Evolutionary conservation across 2,888 invertebrate genomes (phyloP), one percentile per base, ranked within the genome.

Genomic region (Ennomos erosarius): DNA sequence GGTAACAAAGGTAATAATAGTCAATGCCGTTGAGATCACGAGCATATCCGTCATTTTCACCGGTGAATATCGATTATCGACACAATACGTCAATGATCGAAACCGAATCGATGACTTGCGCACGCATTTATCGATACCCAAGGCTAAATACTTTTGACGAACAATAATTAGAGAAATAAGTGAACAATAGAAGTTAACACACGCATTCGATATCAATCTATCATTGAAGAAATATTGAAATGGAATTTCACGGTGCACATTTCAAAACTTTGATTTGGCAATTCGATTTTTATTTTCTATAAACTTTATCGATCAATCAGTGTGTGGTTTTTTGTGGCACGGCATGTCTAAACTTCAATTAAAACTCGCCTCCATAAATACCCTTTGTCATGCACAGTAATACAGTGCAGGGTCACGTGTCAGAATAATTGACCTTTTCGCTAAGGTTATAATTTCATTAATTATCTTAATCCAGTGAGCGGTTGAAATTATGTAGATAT

Each of bases 21-120:
- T 70, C 91, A 90, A 90, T 90, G 90, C 76, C 90, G 73, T 78
- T 78, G 74, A 56, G 49, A 77, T 82, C 90, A 90, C 91, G 91
- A 88, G 70, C 71, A 73, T 74, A 83, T 82, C 82, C 79, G 81
- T 82, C 80, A 78, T 80, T 82, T 76, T 74, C 70, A 68, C 75
- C 70, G 74, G 75, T 77, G 71, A 60, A 55, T 78, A 79, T 81
- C 81, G 84, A 82, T 78, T 81, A 82, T 81, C 70, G 74, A 71
- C 77, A 82, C 73, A 76, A 73, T 69, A 73, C 74, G 79, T 78
- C 81, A 80, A 79, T 78, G 79, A 84, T 83, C 76, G 77, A 77
- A 78, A 75, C 69, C 67, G 68, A 73, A 78, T 79, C 78, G 79
- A 78, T 76, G 71, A 71, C 75, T 73, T 65, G 70, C 66, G 75